Percentiles rank a stretch among this genome's conserved stretches.
Evolutionary conservation across 2,797 vertebrate genomes (phyloP).

Genomic region (Pangasius larnaudii): DNA sequence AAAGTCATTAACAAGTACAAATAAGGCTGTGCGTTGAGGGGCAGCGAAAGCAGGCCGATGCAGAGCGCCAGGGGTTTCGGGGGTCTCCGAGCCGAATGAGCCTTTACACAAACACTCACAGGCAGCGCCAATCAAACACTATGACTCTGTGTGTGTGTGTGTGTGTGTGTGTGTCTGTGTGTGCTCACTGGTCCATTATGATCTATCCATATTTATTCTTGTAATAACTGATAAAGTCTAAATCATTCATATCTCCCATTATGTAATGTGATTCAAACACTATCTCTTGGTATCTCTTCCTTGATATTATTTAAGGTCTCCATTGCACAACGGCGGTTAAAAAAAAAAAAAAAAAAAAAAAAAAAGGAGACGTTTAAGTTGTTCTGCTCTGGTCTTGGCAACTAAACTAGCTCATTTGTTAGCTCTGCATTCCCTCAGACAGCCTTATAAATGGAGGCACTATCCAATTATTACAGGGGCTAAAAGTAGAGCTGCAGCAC

Average conservation of each 20-base stretch:
- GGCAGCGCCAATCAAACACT: constrained; percentile 1
- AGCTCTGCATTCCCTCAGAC: constrained; percentile 62
- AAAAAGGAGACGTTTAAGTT: constrained; percentile 57
- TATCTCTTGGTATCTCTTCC: neutral
- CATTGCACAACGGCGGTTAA: constrained; percentile 39
- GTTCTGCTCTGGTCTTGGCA: constrained; percentile 62
- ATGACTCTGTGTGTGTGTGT: constrained; percentile 6
- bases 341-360: constrained; percentile 14
- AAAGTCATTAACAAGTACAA: constrained; percentile 86
- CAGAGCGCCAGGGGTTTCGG: neutral
- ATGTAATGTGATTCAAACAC: constrained; percentile 28
- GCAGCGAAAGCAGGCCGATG: constrained; percentile 50
- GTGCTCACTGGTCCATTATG: neutral
- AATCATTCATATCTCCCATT: neutral
- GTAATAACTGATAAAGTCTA: neutral
- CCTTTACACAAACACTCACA: constrained; percentile 3
- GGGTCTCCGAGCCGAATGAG: neutral
- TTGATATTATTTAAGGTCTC: constrained; percentile 16
- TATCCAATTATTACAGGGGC: constrained; percentile 66
- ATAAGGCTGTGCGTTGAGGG: constrained; percentile 77
- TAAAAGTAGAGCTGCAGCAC: constrained; percentile 54
- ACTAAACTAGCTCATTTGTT: constrained; percentile 71
- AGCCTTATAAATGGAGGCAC: constrained; percentile 63
- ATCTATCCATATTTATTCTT: constrained; percentile 10
- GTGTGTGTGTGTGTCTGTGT: neutral